phyloP scores from a whole-genome alignment of 2,113 vertebrate species.

The Neogobius melanostomus region DNA sequence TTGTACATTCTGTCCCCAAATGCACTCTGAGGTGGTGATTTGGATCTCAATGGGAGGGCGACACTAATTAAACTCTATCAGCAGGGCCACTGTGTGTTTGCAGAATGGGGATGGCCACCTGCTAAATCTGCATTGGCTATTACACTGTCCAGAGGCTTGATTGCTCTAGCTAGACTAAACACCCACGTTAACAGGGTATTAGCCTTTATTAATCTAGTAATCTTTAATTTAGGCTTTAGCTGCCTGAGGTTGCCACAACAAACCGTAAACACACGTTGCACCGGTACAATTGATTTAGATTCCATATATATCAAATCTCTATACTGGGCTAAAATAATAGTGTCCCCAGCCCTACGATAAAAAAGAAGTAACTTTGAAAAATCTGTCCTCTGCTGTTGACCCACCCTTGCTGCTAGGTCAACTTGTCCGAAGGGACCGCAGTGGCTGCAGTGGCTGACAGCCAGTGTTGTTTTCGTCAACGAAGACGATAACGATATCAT shows the following conservation, averaged over 20 bases:
- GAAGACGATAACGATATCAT: no score
- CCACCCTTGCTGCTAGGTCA: no score
- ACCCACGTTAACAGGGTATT: not conserved
- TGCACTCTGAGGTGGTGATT: slow-evolving; percentile 23
- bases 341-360: no score
- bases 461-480: no score
- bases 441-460: no score
- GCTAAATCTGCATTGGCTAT: slow-evolving; percentile 31
- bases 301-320: no score
- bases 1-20: slow-evolving; percentile 44
- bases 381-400: no score
- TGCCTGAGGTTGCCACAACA: not conserved
- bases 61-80: slow-evolving; percentile 54
- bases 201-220: not conserved
- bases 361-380: no score
- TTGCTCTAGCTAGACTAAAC: slow-evolving; percentile 7
- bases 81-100: slow-evolving; percentile 20
- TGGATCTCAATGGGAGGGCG: slow-evolving; percentile 41
- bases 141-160: slow-evolving; percentile 16
- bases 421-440: no score
- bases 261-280: not conserved
- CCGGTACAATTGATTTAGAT: no score
- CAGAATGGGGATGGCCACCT: slow-evolving; percentile 33
- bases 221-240: not conserved
- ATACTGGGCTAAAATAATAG: no score